Conservation (phyloP, 2,888 invertebrate species). For the Ochropleura plecta region DNA sequence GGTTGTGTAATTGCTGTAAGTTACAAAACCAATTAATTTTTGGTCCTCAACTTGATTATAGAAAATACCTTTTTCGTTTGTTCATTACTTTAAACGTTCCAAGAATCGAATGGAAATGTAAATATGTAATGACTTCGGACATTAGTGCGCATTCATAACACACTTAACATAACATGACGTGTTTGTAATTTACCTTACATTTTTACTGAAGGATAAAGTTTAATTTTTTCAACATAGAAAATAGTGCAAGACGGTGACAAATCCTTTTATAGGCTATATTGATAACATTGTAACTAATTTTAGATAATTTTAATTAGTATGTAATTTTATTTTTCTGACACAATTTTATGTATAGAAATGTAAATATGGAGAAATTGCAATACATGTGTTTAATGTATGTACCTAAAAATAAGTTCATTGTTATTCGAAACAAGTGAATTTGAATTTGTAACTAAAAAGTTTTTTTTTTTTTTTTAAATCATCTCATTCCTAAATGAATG, state of each 20-base stretch:
- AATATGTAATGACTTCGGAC: slow-evolving; percentile 56
- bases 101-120: slow-evolving; percentile 46
- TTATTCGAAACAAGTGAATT: no score
- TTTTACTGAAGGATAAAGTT: background rate
- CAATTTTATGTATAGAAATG: no score
- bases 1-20: background rate
- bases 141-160: slow-evolving; percentile 55
- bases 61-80: slow-evolving; percentile 13
- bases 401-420: no score
- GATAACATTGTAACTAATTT: no score
- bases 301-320: no score
- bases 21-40: background rate
- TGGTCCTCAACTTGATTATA: background rate
- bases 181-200: slow-evolving; percentile 18
- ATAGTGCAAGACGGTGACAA: background rate
- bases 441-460: no score
- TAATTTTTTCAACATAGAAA: slow-evolving; percentile 8
- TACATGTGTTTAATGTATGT: no score
- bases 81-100: slow-evolving; percentile 34
- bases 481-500: no score
- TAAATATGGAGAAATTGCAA: no score
- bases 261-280: no score
- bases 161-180: slow-evolving; percentile 21
- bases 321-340: no score
- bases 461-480: no score